These are phyloP conservation scores for Xiphophorus hellerii DNA, from an alignment of 2,113 vertebrate genomes.

Conservation along the genomic window DNA sequence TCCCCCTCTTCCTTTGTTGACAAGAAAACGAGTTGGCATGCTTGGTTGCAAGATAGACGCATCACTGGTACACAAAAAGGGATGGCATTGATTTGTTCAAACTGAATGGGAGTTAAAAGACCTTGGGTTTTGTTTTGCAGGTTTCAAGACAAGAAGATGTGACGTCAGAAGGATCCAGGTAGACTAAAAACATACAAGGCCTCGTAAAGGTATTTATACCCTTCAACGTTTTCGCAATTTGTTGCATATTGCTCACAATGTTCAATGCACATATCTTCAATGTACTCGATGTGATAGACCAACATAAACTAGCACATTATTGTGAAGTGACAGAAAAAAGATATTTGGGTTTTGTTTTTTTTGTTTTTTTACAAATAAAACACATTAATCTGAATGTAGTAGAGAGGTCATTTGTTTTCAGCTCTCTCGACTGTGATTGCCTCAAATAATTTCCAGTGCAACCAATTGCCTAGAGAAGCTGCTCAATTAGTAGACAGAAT, in stretches of 20 bases:
- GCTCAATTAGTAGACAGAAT: too few species aligned
- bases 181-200: neutral
- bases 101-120: neutral
- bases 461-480: too few species aligned
- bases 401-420: too few species aligned
- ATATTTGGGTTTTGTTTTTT: too few species aligned
- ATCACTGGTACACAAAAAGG: slow-evolving; percentile 38
- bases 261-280: neutral
- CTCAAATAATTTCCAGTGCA: too few species aligned
- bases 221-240: neutral
- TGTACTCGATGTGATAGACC: neutral
- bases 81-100: slow-evolving; percentile 46
- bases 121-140: slow-evolving; percentile 23
- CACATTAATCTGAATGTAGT: too few species aligned
- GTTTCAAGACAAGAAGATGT: neutral
- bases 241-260: neutral
- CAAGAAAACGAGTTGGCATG: slow-evolving; percentile 56
- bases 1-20: slow-evolving; percentile 70
- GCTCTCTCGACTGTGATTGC: too few species aligned
- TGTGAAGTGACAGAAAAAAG: too few species aligned
- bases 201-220: too few species aligned
- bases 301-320: neutral
- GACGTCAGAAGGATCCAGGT: neutral
- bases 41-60: slow-evolving; percentile 28
- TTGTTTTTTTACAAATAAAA: too few species aligned